Conservation (phyloP, 2,113 vertebrate genomes). For the Nestor notabilis region DNA sequence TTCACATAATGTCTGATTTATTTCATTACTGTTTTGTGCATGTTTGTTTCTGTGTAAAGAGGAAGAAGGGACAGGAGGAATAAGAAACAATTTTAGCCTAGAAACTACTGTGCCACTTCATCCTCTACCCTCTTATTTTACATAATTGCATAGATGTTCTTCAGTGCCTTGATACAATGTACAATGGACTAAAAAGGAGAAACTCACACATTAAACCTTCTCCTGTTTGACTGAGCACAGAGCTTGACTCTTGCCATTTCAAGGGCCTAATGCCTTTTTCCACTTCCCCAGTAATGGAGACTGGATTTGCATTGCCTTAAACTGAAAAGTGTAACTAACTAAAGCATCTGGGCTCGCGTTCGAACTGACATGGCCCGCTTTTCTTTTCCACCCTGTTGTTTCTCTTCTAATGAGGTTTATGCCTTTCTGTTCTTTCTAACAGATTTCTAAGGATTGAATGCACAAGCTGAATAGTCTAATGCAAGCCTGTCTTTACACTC, state of each 20-base stretch:
- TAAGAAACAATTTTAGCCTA: background rate
- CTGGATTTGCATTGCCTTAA: conserved; percentile 57
- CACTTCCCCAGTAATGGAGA: conserved; percentile 23
- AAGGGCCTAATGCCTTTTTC: conserved; percentile 54
- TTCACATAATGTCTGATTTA: conserved; percentile 49
- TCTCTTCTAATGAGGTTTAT: conserved; percentile 46
- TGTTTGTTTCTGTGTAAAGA: conserved; percentile 14
- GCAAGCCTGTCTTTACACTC: background rate
- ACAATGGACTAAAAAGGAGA: conserved; percentile 44
- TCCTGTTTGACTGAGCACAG: conserved; percentile 34
- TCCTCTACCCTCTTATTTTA: background rate
- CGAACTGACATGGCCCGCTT: background rate
- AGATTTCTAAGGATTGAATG: conserved; percentile 38
- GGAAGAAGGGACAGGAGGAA: background rate
- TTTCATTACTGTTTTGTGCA: background rate
- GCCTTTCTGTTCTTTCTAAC: conserved; percentile 19
- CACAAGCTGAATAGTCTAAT: background rate
- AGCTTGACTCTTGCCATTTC: conserved; percentile 36
- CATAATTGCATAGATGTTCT: conserved; percentile 59
- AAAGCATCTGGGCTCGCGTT: conserved; percentile 11
- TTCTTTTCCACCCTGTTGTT: conserved; percentile 24
- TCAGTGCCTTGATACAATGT: conserved; percentile 15
- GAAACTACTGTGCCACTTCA: background rate
- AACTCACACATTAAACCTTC: conserved; percentile 49
- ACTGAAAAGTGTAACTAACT: conserved; percentile 59